Evolutionary conservation across 2,888 invertebrate genomes (phyloP), one percentile per base, ranked within the genome.

Genomic region (Ernsta delagoae): DNA sequence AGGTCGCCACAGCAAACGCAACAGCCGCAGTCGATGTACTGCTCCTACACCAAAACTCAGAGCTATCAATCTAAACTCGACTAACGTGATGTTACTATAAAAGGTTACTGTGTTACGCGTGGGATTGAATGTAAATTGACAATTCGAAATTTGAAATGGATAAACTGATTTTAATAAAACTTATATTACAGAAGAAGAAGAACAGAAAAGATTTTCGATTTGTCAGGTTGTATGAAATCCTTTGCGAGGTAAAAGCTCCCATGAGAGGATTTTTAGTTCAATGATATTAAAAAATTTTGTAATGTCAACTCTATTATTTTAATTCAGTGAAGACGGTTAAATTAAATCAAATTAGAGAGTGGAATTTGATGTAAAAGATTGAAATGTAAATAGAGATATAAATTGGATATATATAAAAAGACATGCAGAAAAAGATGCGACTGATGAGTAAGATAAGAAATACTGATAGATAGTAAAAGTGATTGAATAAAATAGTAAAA

Each of bases 1-100:
- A 98, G 0, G 98, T 98, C 5, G 98, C 98, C 50, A 97, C 98
- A 4, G 98, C 98, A 86, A 98, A 98, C 1, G 98, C 98, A 7
- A 96, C 96, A 0, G 98, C 97, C 1, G 98, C 97, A n/a, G 96
- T 96, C 0, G 97, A 97, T 1, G 96, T 97, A 83, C 97, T 97
- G 87, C 97, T 97, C 95, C 97, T 97, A 88, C 53, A 89, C 72
- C 75, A 72, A 74, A 16, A 63, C 53, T 24, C 24, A 60, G 31
- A 61, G 67, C 60, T 67, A 61, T 67, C 61, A 67, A 67, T 67
- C 45, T 12, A 45, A 39, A 61, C 64, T 43, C 6, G 34, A 41
- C 24, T 9, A 59, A 34, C 7, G 45, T 9, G 34, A 8, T 61
- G n/a, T n/a, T n/a, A n/a, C n/a, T n/a, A n/a, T n/a, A n/a, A n/a